Percentiles rank a stretch among this genome's conserved stretches.
phyloP scores from a whole-genome alignment of 2,113 vertebrate species.

The Platysternon megacephalum region DNA sequence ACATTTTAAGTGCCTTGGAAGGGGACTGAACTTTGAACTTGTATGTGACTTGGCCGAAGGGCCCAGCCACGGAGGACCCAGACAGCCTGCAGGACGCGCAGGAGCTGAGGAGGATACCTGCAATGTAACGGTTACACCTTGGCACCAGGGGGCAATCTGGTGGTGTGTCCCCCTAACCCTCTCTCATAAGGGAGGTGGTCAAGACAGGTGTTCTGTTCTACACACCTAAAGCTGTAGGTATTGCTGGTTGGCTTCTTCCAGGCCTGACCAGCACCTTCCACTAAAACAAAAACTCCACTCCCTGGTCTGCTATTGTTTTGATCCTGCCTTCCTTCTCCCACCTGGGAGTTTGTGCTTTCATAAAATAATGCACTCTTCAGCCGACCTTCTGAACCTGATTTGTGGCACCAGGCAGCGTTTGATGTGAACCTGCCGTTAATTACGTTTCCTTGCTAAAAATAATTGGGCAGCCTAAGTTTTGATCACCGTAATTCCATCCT shows the following conservation, averaged over 20 bases:
- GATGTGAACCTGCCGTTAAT: slow-evolving; percentile 55
- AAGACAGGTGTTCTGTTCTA: neutral
- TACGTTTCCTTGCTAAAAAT: slow-evolving; percentile 57
- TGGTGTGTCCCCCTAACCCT: neutral
- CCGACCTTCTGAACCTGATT: neutral
- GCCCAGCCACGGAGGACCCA: neutral
- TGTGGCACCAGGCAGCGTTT: slow-evolving; percentile 22
- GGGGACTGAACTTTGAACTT: neutral
- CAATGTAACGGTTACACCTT: neutral
- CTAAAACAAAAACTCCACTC: neutral
- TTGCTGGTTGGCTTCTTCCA: neutral
- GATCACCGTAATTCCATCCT: slow-evolving; percentile 43
- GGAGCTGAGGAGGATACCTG: neutral
- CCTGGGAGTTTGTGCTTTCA: neutral
- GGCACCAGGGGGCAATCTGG: neutral
- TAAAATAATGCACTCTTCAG: neutral
- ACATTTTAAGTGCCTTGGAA: neutral
- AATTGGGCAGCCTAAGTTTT: slow-evolving; percentile 49
- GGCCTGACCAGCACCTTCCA: neutral
- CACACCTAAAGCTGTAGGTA: neutral
- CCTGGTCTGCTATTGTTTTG: neutral
- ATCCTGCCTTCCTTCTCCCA: neutral
- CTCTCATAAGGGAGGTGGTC: neutral
- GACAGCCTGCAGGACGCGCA: neutral
- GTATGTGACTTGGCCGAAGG: neutral